Conservation (phyloP, 2,797 vertebrate species). For the Diceros bicornis region DNA sequence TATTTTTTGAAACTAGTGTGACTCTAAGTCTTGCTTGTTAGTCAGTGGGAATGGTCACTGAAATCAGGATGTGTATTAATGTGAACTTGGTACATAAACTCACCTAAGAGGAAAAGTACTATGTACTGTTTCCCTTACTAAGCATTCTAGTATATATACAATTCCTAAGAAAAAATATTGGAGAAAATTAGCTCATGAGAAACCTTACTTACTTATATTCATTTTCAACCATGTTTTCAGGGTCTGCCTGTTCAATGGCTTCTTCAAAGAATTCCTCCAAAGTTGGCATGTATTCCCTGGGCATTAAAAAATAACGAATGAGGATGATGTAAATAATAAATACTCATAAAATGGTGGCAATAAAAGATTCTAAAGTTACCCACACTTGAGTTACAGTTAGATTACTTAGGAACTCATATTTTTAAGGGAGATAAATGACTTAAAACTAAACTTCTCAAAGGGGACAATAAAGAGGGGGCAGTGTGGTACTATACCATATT, state of each 20-base stretch:
- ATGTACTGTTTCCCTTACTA: background rate
- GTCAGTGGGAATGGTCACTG: background rate
- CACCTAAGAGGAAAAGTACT: background rate
- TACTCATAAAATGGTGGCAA: slow-evolving; percentile 26
- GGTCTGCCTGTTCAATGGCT: slow-evolving; percentile 98
- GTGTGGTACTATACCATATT: background rate
- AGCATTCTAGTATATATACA: background rate
- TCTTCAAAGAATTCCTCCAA: slow-evolving; percentile 99
- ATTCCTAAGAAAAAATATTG: background rate
- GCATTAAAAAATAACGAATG: slow-evolving; percentile 61
- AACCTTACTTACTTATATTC: slow-evolving; percentile 95
- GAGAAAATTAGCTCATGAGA: background rate
- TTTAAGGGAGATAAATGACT: slow-evolving; percentile 3
- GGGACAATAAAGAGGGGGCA: background rate
- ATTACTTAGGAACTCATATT: slow-evolving; percentile 17
- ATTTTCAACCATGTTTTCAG: slow-evolving; percentile 98
- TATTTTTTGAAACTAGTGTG: background rate
- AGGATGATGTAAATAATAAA: slow-evolving; percentile 13
- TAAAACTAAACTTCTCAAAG: slow-evolving; percentile 45
- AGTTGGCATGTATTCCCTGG: slow-evolving; percentile 98
- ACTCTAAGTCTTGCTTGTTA: background rate
- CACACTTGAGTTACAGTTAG: background rate
- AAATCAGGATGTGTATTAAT: background rate
- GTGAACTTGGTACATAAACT: background rate
- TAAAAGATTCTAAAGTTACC: background rate